Evolutionary conservation across 2,113 vertebrate genomes (phyloP), one percentile per base, ranked within the genome.

Genomic region (Taxidea taxus): DNA sequence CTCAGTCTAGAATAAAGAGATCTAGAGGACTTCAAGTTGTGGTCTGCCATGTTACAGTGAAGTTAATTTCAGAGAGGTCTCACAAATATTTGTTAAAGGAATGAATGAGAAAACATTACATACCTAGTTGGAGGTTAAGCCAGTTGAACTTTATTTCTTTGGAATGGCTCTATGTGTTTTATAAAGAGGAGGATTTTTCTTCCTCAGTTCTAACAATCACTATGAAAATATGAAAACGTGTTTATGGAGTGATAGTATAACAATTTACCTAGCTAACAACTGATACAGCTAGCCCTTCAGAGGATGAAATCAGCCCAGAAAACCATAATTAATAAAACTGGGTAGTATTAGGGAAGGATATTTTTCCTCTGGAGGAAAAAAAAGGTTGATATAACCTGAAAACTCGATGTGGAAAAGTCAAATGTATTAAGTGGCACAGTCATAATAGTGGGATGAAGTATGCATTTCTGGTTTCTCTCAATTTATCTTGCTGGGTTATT

Each of bases 241-340:
- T 86, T 58, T 42, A 39, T 13, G 84, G 12, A 58, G 16, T 34
- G 12, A 84, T 1, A 72, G 2, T 72, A 77, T 49, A 93, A 70
- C 49, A 91, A 44, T 4, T 4, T 72, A 95, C 29, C 83, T 83
- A 96, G 44, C 31, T 60, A 91, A 94, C n/a, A 87, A 47, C 44
- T 37, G 80, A n/a, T 37, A 47, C 4, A 37, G 21, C 21, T 74
- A 87, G 37, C 29, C 75, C 58, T 66, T 87, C 49, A 90, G 27
- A 56, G 2, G 21, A 1, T 66, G 16, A 42, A 64, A 80, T 37
- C 49, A 83, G 13, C 47, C 62, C 18, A 87, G 37, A 23, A 42
- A 87, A 72, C 92, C 0, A 88, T 21, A 58, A 68, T 72, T 80
- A 62, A 83, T 14, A 81, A 75, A 95, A 86, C 5, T 89, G 8